Evolutionary conservation across 2,888 invertebrate species (phyloP).

Genomic region (Drepana falcataria): DNA sequence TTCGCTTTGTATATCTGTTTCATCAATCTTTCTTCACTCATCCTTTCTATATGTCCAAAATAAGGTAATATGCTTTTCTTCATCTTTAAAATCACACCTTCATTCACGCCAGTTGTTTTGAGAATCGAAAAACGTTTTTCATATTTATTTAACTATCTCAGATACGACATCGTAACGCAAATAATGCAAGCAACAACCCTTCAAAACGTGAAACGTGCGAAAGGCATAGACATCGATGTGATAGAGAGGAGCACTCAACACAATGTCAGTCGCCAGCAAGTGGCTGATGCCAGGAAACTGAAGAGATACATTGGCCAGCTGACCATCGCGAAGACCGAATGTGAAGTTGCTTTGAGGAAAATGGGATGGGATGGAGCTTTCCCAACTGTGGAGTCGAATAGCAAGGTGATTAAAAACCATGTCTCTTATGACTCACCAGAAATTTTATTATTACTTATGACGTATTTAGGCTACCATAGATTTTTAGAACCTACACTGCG

Average conservation of each 20-base stretch:
- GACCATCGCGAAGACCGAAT: constrained; percentile 88
- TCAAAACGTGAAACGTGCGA: constrained; percentile 92
- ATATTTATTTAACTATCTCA: constrained; percentile 28
- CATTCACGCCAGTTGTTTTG: too few relatives aligned
- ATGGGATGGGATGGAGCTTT: constrained; percentile 88
- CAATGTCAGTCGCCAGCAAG: constrained; percentile 85
- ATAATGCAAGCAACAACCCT: constrained; percentile 96
- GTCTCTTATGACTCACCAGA: not conserved
- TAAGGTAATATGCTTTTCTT: too few relatives aligned
- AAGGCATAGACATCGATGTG: constrained; percentile 85
- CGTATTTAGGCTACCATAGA: too few relatives aligned
- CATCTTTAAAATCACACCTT: too few relatives aligned
- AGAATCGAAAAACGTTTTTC: constrained; percentile 1
- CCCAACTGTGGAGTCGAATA: constrained; percentile 73
- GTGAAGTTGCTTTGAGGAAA: constrained; percentile 85
- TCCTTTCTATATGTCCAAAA: too few relatives aligned
- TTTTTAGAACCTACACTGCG: too few relatives aligned
- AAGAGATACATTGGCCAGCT: constrained; percentile 91
- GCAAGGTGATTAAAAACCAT: constrained; percentile 40
- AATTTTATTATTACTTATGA: too few relatives aligned
- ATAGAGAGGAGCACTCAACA: constrained; percentile 73
- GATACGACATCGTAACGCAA: constrained; percentile 92
- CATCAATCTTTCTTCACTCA: too few relatives aligned
- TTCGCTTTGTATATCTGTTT: too few relatives aligned
- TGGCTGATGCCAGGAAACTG: constrained; percentile 88